phyloP scores from a whole-genome alignment of 2,797 vertebrate species.

The Parauchenoglanis ngamensis region DNA sequence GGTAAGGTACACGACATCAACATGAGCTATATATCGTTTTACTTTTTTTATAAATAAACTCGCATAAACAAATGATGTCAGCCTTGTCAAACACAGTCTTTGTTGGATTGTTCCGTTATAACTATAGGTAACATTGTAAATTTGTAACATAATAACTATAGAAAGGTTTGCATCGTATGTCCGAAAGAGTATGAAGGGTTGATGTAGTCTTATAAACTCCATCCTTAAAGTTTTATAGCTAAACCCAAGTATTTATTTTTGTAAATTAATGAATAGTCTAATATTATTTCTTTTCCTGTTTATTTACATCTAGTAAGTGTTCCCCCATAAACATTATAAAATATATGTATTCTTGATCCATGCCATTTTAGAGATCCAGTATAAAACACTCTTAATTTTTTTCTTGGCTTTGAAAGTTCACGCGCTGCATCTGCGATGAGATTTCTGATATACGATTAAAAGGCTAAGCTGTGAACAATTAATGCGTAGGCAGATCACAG shows the following conservation, averaged over 20 bases:
- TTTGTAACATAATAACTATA: not conserved
- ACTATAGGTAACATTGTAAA: not conserved
- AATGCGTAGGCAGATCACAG: not conserved
- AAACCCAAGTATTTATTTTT: not conserved
- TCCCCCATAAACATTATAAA: no score
- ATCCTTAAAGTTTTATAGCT: not conserved
- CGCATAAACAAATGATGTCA: not conserved
- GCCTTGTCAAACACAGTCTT: not conserved
- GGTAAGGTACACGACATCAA: not conserved
- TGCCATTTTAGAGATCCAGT: not conserved
- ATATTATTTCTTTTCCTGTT: not conserved
- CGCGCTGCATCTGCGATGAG: not conserved
- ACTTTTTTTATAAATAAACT: not conserved
- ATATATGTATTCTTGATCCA: not conserved
- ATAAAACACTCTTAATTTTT: not conserved
- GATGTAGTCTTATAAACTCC: no score
- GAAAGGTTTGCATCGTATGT: not conserved
- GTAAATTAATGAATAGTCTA: no score
- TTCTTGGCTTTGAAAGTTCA: not conserved
- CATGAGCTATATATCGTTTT: not conserved
- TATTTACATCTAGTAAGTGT: not conserved
- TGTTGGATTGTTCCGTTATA: not conserved
- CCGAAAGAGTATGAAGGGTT: not conserved
- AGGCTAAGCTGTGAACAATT: slow-evolving; percentile 12
- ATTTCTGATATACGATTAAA: not conserved